These are phyloP conservation scores for Mastacembelus armatus DNA, from an alignment of 2,797 vertebrate genomes.

Conservation along the genomic window DNA sequence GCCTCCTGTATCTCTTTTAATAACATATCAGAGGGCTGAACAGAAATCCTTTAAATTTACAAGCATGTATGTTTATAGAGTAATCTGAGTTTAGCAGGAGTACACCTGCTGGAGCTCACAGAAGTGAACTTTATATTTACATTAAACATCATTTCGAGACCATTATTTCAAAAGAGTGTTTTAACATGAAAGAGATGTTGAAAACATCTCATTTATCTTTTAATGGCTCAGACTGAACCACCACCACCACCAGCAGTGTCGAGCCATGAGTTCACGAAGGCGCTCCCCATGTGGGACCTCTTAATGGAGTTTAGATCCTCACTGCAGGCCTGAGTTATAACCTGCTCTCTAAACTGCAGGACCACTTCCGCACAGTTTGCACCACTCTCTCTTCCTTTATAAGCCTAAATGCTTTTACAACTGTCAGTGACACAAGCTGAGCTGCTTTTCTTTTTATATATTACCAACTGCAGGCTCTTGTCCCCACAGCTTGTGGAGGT, in stretches of 20 bases:
- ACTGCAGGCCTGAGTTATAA: conserved; percentile 70
- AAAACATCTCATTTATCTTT: conserved; percentile 65
- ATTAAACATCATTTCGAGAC: conserved; percentile 42
- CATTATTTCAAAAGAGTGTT: conserved; percentile 45
- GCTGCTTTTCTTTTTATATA: conserved; percentile 56
- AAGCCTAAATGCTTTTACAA: conserved; percentile 68
- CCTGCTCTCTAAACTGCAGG: conserved; percentile 59
- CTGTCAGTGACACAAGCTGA: conserved; percentile 51
- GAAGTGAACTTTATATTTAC: conserved; percentile 55
- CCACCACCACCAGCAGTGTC: conserved; percentile 58
- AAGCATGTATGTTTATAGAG: conserved; percentile 55
- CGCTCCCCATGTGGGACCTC: conserved; percentile 73
- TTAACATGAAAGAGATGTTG: conserved; percentile 63
- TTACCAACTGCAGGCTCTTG: conserved; percentile 43
- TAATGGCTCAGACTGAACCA: conserved; percentile 44
- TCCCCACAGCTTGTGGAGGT: conserved; percentile 60
- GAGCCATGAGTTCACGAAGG: conserved; percentile 56
- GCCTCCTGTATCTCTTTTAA: conserved; percentile 56
- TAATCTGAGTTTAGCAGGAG: conserved; percentile 15
- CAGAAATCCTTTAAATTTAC: conserved; percentile 12
- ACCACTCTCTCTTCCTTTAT: conserved; percentile 66
- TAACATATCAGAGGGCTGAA: conserved; percentile 64
- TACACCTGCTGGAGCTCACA: conserved; percentile 57
- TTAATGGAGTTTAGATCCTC: conserved; percentile 72
- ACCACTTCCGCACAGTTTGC: conserved; percentile 55